phyloP scores from a whole-genome alignment of 2,888 invertebrate genomes.

The Maniola hyperantus region DNA sequence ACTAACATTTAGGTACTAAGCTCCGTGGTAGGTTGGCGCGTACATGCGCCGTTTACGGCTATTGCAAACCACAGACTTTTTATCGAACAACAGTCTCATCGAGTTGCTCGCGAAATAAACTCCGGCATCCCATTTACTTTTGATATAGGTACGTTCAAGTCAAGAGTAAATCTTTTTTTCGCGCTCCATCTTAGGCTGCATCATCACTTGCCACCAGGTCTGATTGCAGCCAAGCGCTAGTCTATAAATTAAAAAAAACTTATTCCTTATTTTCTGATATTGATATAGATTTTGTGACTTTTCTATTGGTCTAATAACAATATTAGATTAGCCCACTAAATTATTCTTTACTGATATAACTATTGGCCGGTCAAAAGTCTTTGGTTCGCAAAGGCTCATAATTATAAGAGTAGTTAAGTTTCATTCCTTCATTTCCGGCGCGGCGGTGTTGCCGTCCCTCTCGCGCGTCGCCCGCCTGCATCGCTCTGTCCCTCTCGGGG shows the following conservation, averaged over 20 bases:
- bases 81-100: not conserved
- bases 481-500: constrained; percentile 45
- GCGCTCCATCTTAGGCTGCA: not conserved
- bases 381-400: constrained; percentile 14
- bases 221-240: not conserved
- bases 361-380: not conserved
- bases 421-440: constrained; percentile 45
- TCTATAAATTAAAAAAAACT: too few relatives aligned
- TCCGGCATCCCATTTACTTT: too few relatives aligned
- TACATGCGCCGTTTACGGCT: constrained; percentile 1
- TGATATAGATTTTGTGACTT: too few relatives aligned
- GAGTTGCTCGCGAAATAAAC: not conserved
- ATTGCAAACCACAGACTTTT: not conserved
- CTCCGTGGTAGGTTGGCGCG: constrained; percentile 57
- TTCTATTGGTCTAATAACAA: too few relatives aligned
- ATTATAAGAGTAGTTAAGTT: constrained; percentile 44
- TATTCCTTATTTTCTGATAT: too few relatives aligned
- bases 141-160: too few relatives aligned
- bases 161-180: too few relatives aligned
- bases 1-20: constrained; percentile 79
- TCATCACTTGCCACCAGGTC: not conserved
- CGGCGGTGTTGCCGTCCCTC: constrained; percentile 47
- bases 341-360: not conserved
- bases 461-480: constrained; percentile 46
- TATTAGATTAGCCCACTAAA: too few relatives aligned